phyloP scores from a whole-genome alignment of 1,140 invertebrate genomes.

The Hypsibius dujardini region DNA sequence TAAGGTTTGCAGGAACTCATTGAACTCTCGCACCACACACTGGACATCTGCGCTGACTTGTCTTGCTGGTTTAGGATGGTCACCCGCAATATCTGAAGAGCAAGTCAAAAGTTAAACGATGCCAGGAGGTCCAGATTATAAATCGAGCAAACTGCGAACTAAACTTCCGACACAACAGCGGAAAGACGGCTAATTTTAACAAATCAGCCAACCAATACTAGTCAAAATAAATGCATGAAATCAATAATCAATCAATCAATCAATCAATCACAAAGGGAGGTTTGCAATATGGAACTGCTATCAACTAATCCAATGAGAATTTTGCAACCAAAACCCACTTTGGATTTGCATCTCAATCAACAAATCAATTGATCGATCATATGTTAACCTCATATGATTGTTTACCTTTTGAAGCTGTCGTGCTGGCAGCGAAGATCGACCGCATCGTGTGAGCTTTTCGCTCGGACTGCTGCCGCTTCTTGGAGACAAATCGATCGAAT shows the following conservation, averaged over 20 bases:
- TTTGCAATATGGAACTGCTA: too few relatives aligned
- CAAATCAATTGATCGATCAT: neutral
- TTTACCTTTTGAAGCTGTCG: slow-evolving; percentile 25
- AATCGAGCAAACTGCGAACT: too few relatives aligned
- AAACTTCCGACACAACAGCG: too few relatives aligned
- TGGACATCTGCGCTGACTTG: slow-evolving; percentile 32
- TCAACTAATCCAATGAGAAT: too few relatives aligned
- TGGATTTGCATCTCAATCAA: neutral
- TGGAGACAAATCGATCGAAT: slow-evolving; percentile 69
- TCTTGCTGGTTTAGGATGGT: slow-evolving; percentile 23
- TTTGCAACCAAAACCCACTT: too few relatives aligned
- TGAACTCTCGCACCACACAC: slow-evolving; percentile 32
- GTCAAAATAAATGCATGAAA: too few relatives aligned
- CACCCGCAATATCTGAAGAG: neutral
- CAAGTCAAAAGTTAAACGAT: slow-evolving; percentile 18
- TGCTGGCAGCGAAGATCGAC: slow-evolving; percentile 55
- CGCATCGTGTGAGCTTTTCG: slow-evolving; percentile 60
- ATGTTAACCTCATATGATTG: too few relatives aligned
- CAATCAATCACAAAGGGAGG: too few relatives aligned
- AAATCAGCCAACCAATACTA: too few relatives aligned
- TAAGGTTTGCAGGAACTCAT: slow-evolving; percentile 31
- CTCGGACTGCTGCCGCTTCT: slow-evolving; percentile 59
- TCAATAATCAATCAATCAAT: too few relatives aligned
- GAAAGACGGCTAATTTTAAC: too few relatives aligned
- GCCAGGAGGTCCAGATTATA: too few relatives aligned